Conservation (phyloP, 2,797 vertebrate genomes). For the Halcyon leucocephala region DNA sequence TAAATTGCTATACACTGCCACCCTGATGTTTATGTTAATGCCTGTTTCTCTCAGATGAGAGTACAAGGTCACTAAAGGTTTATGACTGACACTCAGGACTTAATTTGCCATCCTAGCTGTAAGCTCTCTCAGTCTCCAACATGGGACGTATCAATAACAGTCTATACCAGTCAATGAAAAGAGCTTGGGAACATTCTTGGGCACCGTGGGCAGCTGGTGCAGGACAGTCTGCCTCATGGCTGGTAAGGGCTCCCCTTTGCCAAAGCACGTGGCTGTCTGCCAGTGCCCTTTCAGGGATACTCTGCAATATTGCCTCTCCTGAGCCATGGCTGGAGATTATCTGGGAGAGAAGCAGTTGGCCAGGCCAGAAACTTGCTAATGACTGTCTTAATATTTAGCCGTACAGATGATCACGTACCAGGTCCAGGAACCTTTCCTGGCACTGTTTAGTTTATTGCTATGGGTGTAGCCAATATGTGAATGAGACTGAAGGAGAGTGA, state of each 20-base stretch:
- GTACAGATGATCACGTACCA: fast-evolving
- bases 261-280: background rate
- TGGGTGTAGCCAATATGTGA: background rate
- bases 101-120: background rate
- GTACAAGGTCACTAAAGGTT: background rate
- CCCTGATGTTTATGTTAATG: background rate
- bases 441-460: background rate
- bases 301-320: background rate
- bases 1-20: background rate
- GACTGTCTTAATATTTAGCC: background rate
- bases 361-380: background rate
- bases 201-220: background rate
- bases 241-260: background rate
- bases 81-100: background rate
- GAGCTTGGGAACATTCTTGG: background rate
- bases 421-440: background rate
- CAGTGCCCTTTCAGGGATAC: background rate
- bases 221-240: background rate
- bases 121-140: background rate
- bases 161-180: fast-evolving
- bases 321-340: background rate
- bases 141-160: background rate
- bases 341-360: background rate
- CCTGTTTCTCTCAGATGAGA: background rate
- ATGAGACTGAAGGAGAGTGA: background rate